phyloP scores from a whole-genome alignment of 1,140 invertebrate genomes.

The Trachelipus rathkii region DNA sequence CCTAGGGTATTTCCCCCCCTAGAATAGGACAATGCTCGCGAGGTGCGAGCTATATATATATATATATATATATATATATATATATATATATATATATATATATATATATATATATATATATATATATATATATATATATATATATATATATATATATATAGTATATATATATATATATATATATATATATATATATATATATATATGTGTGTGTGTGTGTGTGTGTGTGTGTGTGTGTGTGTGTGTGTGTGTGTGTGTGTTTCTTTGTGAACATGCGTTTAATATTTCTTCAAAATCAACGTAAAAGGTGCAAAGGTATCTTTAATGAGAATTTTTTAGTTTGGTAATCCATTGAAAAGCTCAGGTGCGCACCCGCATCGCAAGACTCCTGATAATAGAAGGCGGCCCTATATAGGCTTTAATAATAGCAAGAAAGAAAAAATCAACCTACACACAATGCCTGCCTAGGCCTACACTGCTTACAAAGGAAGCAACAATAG shows the following conservation, averaged over 20 bases:
- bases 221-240: neutral
- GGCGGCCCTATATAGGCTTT: too few relatives aligned
- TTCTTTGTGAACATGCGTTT: too few relatives aligned
- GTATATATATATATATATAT: slow-evolving; percentile 7
- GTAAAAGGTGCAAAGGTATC: too few relatives aligned
- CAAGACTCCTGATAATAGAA: too few relatives aligned
- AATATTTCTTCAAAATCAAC: too few relatives aligned
- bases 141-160: slow-evolving; percentile 7
- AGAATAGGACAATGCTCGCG: too few relatives aligned
- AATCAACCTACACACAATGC: slow-evolving; percentile 1
- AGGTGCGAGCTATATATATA: neutral
- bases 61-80: neutral
- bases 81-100: slow-evolving; percentile 1
- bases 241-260: too few relatives aligned
- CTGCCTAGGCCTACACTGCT: neutral
- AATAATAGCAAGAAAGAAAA: neutral
- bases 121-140: slow-evolving; percentile 15
- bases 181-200: slow-evolving; percentile 15
- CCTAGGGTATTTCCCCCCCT: too few relatives aligned
- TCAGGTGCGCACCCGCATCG: too few relatives aligned
- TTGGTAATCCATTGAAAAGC: too few relatives aligned
- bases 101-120: slow-evolving; percentile 15
- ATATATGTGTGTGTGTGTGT: neutral
- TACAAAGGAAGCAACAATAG: neutral
- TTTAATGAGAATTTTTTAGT: too few relatives aligned